Conservation (phyloP, 2,113 vertebrate species). For the Mirounga angustirostris region DNA sequence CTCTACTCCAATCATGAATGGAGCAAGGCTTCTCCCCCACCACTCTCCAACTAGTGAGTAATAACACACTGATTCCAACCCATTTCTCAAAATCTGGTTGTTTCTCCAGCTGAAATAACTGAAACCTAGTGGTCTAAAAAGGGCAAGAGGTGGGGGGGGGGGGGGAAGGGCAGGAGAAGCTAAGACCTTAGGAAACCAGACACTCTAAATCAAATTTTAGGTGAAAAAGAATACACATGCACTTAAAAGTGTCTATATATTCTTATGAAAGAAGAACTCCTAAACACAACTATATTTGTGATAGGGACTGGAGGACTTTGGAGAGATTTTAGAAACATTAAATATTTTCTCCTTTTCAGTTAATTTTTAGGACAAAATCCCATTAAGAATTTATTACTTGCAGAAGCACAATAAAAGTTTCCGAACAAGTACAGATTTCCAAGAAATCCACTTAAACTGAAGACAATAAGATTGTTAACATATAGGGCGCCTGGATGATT, state of each 20-base stretch:
- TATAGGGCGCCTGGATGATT: background rate
- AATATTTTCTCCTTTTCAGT: conserved; percentile 6
- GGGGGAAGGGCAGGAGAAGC: background rate
- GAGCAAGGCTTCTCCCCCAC: background rate
- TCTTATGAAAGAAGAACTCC: background rate
- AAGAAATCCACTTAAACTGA: conserved; percentile 47
- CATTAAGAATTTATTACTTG: conserved; percentile 14
- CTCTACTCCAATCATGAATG: background rate
- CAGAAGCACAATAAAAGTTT: background rate
- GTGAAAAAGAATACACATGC: background rate
- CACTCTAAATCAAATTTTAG: background rate
- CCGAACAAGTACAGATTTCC: background rate
- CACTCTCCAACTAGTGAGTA: background rate
- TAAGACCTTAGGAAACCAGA: background rate
- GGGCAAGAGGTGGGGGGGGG: background rate
- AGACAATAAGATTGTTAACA: background rate
- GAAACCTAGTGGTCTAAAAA: background rate
- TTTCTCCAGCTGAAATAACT: background rate
- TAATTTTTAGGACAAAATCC: conserved; percentile 51
- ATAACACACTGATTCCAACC: background rate
- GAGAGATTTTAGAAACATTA: background rate
- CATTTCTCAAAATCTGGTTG: background rate
- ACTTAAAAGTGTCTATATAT: background rate
- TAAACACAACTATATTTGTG: background rate
- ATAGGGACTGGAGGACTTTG: background rate